Evolutionary conservation across 2,113 vertebrate genomes (phyloP).

Genomic region (Sceloporus undulatus): DNA sequence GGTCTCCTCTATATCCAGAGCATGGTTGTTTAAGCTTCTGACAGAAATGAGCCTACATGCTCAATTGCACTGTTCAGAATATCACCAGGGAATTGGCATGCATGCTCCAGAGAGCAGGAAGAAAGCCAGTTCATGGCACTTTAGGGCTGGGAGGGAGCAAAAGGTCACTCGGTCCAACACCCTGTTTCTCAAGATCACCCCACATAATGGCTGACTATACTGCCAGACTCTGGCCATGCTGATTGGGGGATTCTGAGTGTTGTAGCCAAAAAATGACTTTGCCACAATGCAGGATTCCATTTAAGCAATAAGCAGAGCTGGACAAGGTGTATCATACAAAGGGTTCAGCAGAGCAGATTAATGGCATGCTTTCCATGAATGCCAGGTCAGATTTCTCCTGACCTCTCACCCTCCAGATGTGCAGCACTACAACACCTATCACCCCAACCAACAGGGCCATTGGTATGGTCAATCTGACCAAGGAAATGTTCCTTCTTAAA

Average conservation of each 20-base stretch:
- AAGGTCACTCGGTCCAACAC: not conserved
- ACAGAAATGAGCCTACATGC: not conserved
- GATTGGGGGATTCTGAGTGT: not conserved
- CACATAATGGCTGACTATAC: not conserved
- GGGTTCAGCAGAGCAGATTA: too few species aligned
- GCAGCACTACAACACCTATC: not conserved
- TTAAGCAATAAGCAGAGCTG: too few species aligned
- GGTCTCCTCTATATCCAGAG: not conserved
- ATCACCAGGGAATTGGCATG: not conserved
- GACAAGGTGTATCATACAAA: too few species aligned
- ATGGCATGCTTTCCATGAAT: too few species aligned
- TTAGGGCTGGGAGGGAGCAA: not conserved
- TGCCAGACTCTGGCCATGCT: too few species aligned
- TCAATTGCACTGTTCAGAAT: not conserved
- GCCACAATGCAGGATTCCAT: too few species aligned
- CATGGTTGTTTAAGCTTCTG: slow-evolving; percentile 8
- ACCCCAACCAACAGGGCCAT: too few species aligned
- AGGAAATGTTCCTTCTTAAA: not conserved
- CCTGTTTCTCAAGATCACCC: not conserved
- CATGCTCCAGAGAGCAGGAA: slow-evolving; percentile 6
- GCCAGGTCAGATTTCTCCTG: not conserved
- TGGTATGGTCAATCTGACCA: not conserved
- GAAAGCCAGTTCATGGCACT: slow-evolving; percentile 3
- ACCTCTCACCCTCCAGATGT: not conserved
- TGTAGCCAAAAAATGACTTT: not conserved